A percentile compares a stretch with the other conserved stretches of the same genome.
Conservation (phyloP, 2,888 invertebrate genomes). For the Zele albiditarsus region DNA sequence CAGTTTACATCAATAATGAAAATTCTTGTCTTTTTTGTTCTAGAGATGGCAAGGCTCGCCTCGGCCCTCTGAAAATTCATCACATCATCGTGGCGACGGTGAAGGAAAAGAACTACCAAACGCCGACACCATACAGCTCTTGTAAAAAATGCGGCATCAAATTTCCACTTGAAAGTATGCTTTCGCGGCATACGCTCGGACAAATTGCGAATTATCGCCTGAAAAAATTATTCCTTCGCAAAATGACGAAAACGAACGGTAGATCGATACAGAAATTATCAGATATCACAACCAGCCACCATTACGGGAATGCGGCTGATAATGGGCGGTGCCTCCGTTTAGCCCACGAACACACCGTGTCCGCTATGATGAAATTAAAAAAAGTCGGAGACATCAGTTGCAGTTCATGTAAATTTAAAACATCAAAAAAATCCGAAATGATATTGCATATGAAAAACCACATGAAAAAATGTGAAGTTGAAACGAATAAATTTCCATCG, state of each 20-base stretch:
- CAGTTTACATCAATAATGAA: conserved; percentile 13
- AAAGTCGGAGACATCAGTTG: neutral
- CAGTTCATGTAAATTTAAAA: neutral
- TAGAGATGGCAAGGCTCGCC: conserved; percentile 48
- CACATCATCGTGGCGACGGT: conserved; percentile 26
- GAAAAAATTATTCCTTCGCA: conserved; percentile 20
- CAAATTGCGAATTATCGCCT: conserved; percentile 42
- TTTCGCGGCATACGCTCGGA: conserved; percentile 57
- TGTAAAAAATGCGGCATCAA: conserved; percentile 62
- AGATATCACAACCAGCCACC: neutral
- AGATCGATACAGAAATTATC: conserved; percentile 21
- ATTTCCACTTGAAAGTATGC: conserved; percentile 60
- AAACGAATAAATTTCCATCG: neutral
- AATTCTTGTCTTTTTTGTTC: conserved; percentile 55
- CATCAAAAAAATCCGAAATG: neutral
- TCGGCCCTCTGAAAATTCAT: conserved; percentile 23
- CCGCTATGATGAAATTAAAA: neutral
- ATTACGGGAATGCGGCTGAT: neutral
- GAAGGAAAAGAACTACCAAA: conserved; percentile 5
- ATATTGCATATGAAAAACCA: conserved; percentile 17
- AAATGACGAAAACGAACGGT: conserved; percentile 16
- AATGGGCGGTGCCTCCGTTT: neutral
- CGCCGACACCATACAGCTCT: neutral
- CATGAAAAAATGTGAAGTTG: neutral
- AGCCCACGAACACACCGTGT: no score